These are phyloP conservation scores for Brotula barbata DNA, from an alignment of 2,797 vertebrate species.

Conservation along the genomic window DNA sequence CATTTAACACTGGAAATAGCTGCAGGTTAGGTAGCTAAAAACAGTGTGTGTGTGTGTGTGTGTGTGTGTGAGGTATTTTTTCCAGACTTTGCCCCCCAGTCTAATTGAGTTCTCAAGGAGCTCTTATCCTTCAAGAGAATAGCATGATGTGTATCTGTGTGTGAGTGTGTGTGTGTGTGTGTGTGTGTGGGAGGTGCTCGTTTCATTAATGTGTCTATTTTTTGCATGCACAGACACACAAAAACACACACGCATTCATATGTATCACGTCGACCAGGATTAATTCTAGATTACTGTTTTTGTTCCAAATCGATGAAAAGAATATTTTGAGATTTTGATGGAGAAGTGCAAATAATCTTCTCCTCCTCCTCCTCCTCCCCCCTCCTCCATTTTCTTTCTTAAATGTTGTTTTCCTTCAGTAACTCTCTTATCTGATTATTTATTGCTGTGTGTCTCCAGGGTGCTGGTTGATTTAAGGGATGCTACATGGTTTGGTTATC, in stretches of 20 bases:
- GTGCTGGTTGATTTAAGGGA: neutral
- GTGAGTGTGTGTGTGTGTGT: slow-evolving; percentile 11
- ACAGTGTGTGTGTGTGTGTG: slow-evolving; percentile 32
- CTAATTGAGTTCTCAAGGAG: slow-evolving; percentile 74
- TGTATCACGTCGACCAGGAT: too few relatives aligned
- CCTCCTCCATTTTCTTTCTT: too few relatives aligned
- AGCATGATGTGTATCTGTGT: slow-evolving; percentile 7
- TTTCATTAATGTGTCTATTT: slow-evolving; percentile 19
- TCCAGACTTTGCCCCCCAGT: slow-evolving; percentile 64
- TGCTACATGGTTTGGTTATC: neutral
- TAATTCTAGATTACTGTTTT: too few relatives aligned
- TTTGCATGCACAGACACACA: neutral
- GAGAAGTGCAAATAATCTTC: too few relatives aligned
- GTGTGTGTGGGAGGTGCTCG: slow-evolving; percentile 18
- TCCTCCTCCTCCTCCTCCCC: too few relatives aligned
- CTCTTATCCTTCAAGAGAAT: slow-evolving; percentile 63
- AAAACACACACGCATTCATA: too few relatives aligned
- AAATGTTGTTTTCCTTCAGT: too few relatives aligned
- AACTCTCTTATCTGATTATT: slow-evolving; percentile 3
- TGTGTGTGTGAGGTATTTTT: slow-evolving; percentile 21
- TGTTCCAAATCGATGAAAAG: too few relatives aligned
- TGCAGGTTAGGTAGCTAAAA: slow-evolving; percentile 62
- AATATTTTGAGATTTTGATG: too few relatives aligned
- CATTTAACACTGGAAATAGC: slow-evolving; percentile 69
- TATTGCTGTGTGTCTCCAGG: slow-evolving; percentile 6